Base-by-base conservation (phyloP, 2,113 vertebrate genomes). In the Pachycephala philippinensis region DNA sequence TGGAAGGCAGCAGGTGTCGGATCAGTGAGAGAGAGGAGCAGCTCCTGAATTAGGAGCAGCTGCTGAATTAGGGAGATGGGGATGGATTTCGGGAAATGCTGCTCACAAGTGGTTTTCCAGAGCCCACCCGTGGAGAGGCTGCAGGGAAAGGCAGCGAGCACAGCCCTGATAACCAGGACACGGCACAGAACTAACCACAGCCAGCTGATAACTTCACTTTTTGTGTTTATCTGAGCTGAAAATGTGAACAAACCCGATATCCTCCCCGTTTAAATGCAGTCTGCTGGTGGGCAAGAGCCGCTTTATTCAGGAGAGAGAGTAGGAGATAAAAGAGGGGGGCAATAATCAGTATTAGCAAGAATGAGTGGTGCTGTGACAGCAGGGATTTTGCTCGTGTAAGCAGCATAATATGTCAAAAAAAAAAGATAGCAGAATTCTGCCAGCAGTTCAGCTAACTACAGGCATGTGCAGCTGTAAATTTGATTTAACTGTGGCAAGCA, bases 321-420 rank as follows among this genome's bases (percentile, higher is more conserved):
- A 76, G 64, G 31, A 88, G 74, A 87, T 79, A 23, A 77, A 65
- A 89, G 40, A 21, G 8, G 15, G 33, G 35, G 68, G 47, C 39
- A 76, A 65, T 69, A 93, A 93, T 84, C 24, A 39, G 57, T 57
- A 31, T 82, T 54, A 74, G 54, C 31, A 40, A 72, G 84, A 82
- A 50, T 54, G 74, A 64, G 75, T 45, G 69, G 24, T 81, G 84
- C 35, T 64, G 33, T 66, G 78, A 76, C 93, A 89, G 54, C 66
- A 71, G 57, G 74, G 76, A 68, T 94, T 94, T 90, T 90, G 49
- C 76, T 91, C 64, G 83, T n/a, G 21, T 87, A 79, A 94, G 92
- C 63, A 84, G 75, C 45, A 37, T 42, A 40, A 61, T 57, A 61
- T 71, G 57, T 84, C 22, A 91, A 71, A 94, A 56, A 89, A 94